These are phyloP conservation scores for Augochlora pura DNA, from an alignment of 1,140 invertebrate genomes.

Conservation along the genomic window DNA sequence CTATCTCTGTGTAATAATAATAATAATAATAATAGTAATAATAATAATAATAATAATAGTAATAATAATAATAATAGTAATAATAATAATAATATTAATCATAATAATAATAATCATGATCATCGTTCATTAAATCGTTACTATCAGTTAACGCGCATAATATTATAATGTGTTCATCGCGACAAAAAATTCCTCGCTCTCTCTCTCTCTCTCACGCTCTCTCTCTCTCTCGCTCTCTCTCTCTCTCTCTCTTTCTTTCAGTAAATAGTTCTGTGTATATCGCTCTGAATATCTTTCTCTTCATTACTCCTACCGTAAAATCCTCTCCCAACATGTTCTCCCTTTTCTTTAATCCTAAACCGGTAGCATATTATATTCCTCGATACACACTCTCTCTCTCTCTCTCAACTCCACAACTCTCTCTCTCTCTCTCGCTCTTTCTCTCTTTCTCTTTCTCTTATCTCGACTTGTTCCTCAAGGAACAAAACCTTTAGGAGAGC, in stretches of 20 bases:
- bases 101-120: slow-evolving; percentile 53
- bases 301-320: slow-evolving; percentile 37
- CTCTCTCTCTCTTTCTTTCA: slow-evolving; percentile 12
- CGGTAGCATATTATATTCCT: slow-evolving; percentile 25
- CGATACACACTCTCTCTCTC: slow-evolving; percentile 11
- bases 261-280: slow-evolving; percentile 57
- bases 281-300: slow-evolving; percentile 54
- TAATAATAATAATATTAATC: slow-evolving; percentile 25
- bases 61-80: slow-evolving; percentile 47
- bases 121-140: slow-evolving; percentile 47
- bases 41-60: slow-evolving; percentile 49
- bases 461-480: slow-evolving; percentile 37
- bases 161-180: slow-evolving; percentile 43
- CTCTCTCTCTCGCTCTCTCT: slow-evolving; percentile 34
- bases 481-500: slow-evolving; percentile 27
- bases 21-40: slow-evolving; percentile 25
- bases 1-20: slow-evolving; percentile 30
- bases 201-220: slow-evolving; percentile 42
- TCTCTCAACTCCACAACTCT: slow-evolving; percentile 31
- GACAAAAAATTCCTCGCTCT: slow-evolving; percentile 39
- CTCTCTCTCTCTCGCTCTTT: slow-evolving; percentile 50
- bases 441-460: slow-evolving; percentile 57
- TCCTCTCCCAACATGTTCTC: slow-evolving; percentile 53
- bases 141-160: slow-evolving; percentile 47
- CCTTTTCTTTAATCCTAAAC: slow-evolving; percentile 52